Base-by-base conservation (phyloP, 2,888 invertebrate genomes). In the Sphecodes monilicornis region DNA sequence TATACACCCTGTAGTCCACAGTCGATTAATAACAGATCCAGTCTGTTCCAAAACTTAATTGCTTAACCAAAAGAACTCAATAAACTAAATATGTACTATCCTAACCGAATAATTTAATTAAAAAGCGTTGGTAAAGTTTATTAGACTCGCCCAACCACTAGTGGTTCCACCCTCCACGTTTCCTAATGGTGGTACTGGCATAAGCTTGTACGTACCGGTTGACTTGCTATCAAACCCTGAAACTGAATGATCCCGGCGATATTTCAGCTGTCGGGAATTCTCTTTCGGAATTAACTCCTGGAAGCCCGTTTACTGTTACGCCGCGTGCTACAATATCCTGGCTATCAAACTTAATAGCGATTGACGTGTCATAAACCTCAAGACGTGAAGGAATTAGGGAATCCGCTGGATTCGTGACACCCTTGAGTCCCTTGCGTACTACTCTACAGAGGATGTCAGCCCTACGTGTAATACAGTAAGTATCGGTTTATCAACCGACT, bases 301-400 rank as follows among this genome's bases (percentile, higher is more conserved):
- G 18, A 64, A 64, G 32, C 13, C 26, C 26, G 57, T 57, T 57
- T 29, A 57, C 26, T 50, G 50, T 50, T 16, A 50, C 50, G 50
- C 50, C 50, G 22, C 5, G 57, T 57, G 26, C 26, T 57, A 29
- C 26, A 29, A 57, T 57, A 57, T 5, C 16, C 57, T 26, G 13
- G 18, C 64, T 64, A 32, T 32, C 64, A 32, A 64, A 64, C 32
- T 18, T 32, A 64, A 64, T 32, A 64, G 18, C 64, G 32, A 64
- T 64, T 32, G 64, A 64, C 64, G 64, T 64, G 2, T 64, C 64
- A 64, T 64, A 64, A 64, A 64, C 32, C 64, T 64, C 29, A 64
- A 64, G 64, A 64, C 64, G 64, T 29, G 64, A 29, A 32, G 32
- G 32, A 64, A 64, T 32, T 29, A 64, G 8, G 64, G 64, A 32